Evolutionary conservation across 2,888 invertebrate genomes (phyloP).

Genomic region (Drosophila mettleri): DNA sequence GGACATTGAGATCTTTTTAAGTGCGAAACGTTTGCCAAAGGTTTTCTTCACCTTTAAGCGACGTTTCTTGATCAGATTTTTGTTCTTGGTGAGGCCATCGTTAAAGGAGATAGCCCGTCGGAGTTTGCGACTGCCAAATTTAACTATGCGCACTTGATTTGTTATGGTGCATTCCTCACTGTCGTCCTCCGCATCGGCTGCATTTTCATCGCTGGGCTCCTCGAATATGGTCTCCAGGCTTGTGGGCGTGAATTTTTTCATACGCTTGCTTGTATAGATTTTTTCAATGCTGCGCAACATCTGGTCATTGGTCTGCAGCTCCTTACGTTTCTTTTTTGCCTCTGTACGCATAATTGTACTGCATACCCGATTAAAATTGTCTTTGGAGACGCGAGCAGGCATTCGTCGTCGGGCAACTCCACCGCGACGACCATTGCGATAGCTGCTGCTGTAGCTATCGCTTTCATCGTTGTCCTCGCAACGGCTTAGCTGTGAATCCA

Average conservation of each 20-base stretch:
- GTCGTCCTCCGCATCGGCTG: slow-evolving; percentile 69
- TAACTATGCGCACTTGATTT: slow-evolving; percentile 69
- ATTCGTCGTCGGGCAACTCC: slow-evolving; percentile 72
- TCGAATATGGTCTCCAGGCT: slow-evolving; percentile 83
- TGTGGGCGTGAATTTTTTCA: slow-evolving; percentile 81
- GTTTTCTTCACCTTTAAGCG: slow-evolving; percentile 82
- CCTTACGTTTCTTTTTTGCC: slow-evolving; percentile 64
- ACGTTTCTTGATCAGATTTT: slow-evolving; percentile 79
- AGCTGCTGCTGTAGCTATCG: slow-evolving; percentile 35
- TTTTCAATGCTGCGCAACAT: slow-evolving; percentile 76
- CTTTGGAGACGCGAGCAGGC: slow-evolving; percentile 79
- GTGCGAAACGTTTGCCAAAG: slow-evolving; percentile 76
- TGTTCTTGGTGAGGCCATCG: slow-evolving; percentile 80
- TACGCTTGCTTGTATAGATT: slow-evolving; percentile 78
- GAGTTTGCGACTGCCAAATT: slow-evolving; percentile 76
- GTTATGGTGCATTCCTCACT: slow-evolving; percentile 67
- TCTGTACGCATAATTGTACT: slow-evolving; percentile 76
- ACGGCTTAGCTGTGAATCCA: slow-evolving; percentile 56
- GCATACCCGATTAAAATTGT: slow-evolving; percentile 77
- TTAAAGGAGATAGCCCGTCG: slow-evolving; percentile 77
- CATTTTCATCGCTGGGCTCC: slow-evolving; percentile 75
- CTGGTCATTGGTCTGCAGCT: slow-evolving; percentile 53
- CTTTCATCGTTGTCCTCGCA: slow-evolving; percentile 61
- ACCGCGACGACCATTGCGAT: slow-evolving; percentile 38
- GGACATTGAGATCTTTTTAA: slow-evolving; percentile 81